Conservation (phyloP, 2,113 vertebrate species). For the Percina caprodes region DNA sequence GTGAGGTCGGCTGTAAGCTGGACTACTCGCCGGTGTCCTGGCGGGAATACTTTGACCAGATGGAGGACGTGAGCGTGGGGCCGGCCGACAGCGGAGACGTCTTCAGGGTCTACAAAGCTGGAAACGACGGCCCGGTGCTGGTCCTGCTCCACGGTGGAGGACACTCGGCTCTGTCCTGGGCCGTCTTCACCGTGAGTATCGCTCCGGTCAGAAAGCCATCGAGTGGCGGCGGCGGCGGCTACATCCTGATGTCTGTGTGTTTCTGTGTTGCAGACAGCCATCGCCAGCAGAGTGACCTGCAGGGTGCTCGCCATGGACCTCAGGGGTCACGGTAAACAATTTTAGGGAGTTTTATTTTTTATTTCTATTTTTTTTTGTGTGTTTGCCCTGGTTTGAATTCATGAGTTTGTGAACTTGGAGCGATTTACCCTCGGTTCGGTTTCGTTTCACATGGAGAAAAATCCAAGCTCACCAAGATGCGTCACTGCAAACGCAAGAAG, state of each 20-base stretch:
- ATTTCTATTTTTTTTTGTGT: no score
- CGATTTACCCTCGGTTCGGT: no score
- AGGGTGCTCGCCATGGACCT: constrained; percentile 81
- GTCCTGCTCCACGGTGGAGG: constrained; percentile 81
- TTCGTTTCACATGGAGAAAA: no score
- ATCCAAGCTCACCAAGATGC: no score
- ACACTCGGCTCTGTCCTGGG: constrained; percentile 80
- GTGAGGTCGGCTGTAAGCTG: constrained; percentile 38
- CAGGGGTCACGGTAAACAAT: constrained; percentile 70
- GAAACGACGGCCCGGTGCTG: constrained; percentile 74
- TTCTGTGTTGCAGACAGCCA: constrained; percentile 64
- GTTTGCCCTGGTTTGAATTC: no score
- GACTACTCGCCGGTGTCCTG: constrained; percentile 81
- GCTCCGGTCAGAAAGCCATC: neutral
- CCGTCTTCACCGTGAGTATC: constrained; percentile 75
- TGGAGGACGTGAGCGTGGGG: constrained; percentile 77
- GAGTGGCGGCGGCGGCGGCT: neutral
- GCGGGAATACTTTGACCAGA: constrained; percentile 79
- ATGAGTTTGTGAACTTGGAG: no score
- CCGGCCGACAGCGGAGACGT: constrained; percentile 68
- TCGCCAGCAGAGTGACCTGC: constrained; percentile 72
- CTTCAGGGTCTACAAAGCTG: constrained; percentile 74
- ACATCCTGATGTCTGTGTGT: neutral
- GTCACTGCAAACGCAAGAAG: no score
- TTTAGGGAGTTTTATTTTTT: no score